phyloP scores from a whole-genome alignment of 2,888 invertebrate species.

The Callosobruchus maculatus region DNA sequence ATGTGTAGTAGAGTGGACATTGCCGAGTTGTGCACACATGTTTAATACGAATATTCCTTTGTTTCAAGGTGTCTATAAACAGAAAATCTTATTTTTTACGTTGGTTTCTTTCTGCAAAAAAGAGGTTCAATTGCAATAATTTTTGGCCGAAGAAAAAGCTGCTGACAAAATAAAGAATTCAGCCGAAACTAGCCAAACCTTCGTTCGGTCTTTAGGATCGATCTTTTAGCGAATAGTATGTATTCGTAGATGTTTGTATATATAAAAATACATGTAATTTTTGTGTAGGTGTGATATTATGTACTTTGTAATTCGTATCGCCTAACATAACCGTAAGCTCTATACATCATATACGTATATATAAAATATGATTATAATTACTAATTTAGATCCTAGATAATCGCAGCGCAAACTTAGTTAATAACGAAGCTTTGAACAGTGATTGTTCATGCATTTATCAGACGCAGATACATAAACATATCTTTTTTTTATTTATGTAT shows the following conservation, averaged over 20 bases:
- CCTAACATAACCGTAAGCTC: not conserved
- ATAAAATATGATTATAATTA: not conserved
- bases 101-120: too few relatives aligned
- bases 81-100: too few relatives aligned
- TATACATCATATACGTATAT: not conserved
- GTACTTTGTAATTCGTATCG: not conserved
- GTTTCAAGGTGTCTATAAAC: too few relatives aligned
- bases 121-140: too few relatives aligned
- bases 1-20: too few relatives aligned
- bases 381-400: not conserved
- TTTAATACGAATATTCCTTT: too few relatives aligned
- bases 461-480: not conserved
- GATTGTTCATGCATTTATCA: not conserved
- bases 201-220: too few relatives aligned
- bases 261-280: not conserved
- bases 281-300: not conserved
- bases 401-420: not conserved
- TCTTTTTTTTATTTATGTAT: too few relatives aligned
- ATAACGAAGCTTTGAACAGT: not conserved
- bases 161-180: too few relatives aligned
- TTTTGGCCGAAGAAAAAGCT: too few relatives aligned
- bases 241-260: not conserved
- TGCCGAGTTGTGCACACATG: too few relatives aligned
- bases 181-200: too few relatives aligned
- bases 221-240: not conserved